phyloP scores from a whole-genome alignment of 2,113 vertebrate genomes.

The Vidua chalybeata region DNA sequence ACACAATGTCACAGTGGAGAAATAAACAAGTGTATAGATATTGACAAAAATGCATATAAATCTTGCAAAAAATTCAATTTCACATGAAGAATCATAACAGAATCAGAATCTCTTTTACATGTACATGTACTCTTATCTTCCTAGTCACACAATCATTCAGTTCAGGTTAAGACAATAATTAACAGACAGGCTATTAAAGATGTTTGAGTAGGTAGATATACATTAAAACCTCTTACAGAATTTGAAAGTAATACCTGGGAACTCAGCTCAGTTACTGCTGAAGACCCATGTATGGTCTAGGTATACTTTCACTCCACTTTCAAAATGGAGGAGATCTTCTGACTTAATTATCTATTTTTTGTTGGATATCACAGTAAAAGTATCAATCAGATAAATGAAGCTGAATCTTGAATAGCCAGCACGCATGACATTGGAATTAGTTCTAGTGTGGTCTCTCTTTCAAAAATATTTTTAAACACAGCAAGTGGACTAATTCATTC shows the following conservation, averaged over 20 bases:
- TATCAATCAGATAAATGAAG: not conserved
- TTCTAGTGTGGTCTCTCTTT: not conserved
- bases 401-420: not conserved
- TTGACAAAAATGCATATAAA: not conserved
- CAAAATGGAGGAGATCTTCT: not conserved
- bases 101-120: not conserved
- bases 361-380: not conserved
- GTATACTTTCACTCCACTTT: not conserved
- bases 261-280: not conserved
- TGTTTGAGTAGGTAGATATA: not conserved
- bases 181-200: not conserved
- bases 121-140: not conserved
- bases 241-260: not conserved
- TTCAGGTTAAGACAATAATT: not conserved
- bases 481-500: not conserved
- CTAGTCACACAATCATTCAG: not conserved
- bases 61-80: not conserved
- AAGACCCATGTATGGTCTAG: not conserved
- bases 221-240: accelerated
- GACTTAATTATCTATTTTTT: not conserved
- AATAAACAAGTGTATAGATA: not conserved
- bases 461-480: not conserved
- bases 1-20: not conserved
- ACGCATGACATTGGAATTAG: not conserved
- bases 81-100: not conserved